Conservation (phyloP, 2,797 vertebrate genomes). For the Poeciliopsis infans region DNA sequence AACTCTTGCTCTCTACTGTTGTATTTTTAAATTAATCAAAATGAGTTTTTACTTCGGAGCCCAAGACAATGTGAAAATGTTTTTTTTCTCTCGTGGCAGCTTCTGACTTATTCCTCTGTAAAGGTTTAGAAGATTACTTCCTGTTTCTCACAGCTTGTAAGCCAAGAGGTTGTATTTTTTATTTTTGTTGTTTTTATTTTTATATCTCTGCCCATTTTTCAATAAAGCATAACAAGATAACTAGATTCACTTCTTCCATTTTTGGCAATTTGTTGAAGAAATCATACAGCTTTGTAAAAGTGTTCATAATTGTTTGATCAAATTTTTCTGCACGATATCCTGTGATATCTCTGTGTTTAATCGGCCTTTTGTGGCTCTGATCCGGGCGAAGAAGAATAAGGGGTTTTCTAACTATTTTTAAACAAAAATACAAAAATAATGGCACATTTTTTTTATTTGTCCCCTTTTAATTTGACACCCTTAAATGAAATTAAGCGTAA, state of each 20-base stretch:
- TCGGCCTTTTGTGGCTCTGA: background rate
- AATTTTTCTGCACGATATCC: background rate
- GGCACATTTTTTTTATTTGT: background rate
- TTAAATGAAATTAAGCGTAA: background rate
- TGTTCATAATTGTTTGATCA: background rate
- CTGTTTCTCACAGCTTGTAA: constrained; percentile 71
- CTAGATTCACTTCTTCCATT: background rate
- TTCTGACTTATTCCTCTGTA: constrained; percentile 67
- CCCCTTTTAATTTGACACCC: background rate
- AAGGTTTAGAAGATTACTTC: constrained; percentile 43
- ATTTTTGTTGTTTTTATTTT: constrained; percentile 35
- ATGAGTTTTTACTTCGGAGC: constrained; percentile 44
- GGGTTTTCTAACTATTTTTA: background rate
- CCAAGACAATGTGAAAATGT: constrained; percentile 76
- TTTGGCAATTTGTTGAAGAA: background rate
- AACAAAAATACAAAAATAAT: background rate
- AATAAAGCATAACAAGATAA: constrained; percentile 73
- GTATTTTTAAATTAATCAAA: constrained; percentile 14
- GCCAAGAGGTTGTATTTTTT: constrained; percentile 53
- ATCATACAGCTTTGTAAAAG: background rate
- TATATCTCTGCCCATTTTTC: constrained; percentile 66
- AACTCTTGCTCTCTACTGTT: constrained; percentile 3
- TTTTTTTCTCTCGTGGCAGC: constrained; percentile 72
- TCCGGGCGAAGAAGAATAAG: background rate
- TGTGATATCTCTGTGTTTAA: background rate